Percentiles rank a stretch among this genome's conserved stretches.
These are phyloP conservation scores for Glossophaga mutica DNA, from an alignment of 2,797 vertebrate species.

Conservation along the genomic window DNA sequence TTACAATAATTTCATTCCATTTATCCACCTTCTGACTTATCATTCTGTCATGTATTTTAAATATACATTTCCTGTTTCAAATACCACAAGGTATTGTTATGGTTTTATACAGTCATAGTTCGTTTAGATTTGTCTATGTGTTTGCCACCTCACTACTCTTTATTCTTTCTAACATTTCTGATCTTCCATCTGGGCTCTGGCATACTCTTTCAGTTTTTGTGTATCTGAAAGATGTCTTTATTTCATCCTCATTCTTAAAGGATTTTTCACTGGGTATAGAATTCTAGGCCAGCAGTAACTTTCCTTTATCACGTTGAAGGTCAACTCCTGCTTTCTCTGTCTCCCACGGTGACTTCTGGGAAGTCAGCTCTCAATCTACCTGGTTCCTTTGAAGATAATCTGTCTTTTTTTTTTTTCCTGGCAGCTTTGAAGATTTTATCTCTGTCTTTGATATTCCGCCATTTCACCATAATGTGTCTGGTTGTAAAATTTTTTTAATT, in stretches of 20 bases:
- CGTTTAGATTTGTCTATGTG: background rate
- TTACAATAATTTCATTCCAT: background rate
- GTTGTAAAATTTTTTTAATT: background rate
- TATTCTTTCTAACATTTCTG: background rate
- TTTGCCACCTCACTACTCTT: background rate
- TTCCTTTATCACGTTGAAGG: background rate
- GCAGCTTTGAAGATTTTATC: background rate
- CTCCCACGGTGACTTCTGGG: background rate
- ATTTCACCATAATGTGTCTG: background rate
- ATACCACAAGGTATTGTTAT: background rate
- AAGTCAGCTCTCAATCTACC: background rate
- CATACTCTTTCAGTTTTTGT: background rate
- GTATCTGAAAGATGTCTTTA: background rate
- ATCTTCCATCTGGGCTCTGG: background rate
- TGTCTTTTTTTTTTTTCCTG: background rate
- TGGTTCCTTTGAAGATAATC: background rate
- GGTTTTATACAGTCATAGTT: background rate
- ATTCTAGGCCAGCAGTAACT: background rate
- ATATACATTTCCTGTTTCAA: background rate
- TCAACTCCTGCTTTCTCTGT: background rate
- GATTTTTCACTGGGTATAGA: background rate
- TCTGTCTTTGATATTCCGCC: background rate
- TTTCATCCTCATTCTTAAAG: background rate
- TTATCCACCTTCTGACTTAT: background rate
- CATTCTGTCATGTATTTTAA: background rate